Evolutionary conservation across 2,797 vertebrate species (phyloP), one percentile per base, ranked within the genome.

Genomic region (Setipinna tenuifilis): DNA sequence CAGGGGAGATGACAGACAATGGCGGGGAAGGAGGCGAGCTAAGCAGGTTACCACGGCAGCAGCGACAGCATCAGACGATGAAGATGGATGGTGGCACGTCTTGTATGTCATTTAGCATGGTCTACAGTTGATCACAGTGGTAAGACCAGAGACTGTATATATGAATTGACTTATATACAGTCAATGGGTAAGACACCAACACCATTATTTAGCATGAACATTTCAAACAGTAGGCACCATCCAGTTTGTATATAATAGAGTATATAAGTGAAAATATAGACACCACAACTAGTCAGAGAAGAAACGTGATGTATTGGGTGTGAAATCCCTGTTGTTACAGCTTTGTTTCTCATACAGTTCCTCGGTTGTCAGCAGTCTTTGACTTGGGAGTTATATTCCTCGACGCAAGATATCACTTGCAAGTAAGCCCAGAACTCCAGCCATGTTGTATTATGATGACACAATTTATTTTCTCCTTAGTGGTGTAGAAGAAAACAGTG

Each of bases 1-100:
- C 68, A 75, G 68, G 25, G 25, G 68, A 35, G 68, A 75, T 35
- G 68, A 75, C 68, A 75, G 68, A 75, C 68, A 28, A 31, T 17
- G 68, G 28, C 28, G 4, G 68, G 28, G 16, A 41, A 75, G 68
- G 3, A 7, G 28, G 31, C 12, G 28, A 75, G 31, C 28, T 75
- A 35, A 35, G 31, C 68, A 75, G 68, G 68, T 75, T 75, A 75
- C 28, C 68, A 17, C 28, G 68, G 68, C 12, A 75, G 68, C 68
- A 17, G 28, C 16, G 16, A 19, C 12, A 14, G 28, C 68, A 75
- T 31, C 5, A 35, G 31, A 16, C 68, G 28, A 75, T 75, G 68
- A 75, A 35, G 68, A 75, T 19, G 68, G 28, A 75, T 75, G 68
- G 31, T 16, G 28, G 4, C 23, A 14, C 31, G 5, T 19, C 28